Evolutionary conservation across 2,113 vertebrate species (phyloP).

Genomic region (Silurus meridionalis): DNA sequence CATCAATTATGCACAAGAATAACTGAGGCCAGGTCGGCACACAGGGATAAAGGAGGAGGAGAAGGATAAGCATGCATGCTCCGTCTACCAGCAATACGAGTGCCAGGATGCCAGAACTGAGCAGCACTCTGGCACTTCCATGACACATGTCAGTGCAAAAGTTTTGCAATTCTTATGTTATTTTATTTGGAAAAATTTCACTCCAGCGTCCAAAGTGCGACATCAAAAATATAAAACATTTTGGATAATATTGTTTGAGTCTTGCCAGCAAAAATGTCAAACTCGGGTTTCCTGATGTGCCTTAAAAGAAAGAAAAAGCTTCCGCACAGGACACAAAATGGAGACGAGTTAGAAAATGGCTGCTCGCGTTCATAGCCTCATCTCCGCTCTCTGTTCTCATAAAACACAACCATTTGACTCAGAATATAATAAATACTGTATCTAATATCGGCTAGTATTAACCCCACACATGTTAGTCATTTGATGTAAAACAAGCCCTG

Average conservation of each 20-base stretch:
- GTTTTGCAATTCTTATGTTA: background rate
- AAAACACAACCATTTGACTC: background rate
- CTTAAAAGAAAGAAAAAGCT: slow-evolving; percentile 46
- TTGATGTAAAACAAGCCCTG: background rate
- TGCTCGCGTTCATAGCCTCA: slow-evolving; percentile 35
- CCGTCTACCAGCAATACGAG: slow-evolving; percentile 57
- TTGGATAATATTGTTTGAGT: background rate
- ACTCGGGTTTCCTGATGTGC: background rate
- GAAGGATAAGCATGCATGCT: too few species aligned
- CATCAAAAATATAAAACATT: background rate
- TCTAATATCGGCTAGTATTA: background rate
- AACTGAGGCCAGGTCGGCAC: slow-evolving; percentile 67
- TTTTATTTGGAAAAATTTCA: background rate
- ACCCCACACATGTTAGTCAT: background rate
- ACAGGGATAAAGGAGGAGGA: slow-evolving; percentile 64
- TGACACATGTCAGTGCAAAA: background rate
- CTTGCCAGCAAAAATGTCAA: slow-evolving; percentile 6
- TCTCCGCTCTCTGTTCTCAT: background rate
- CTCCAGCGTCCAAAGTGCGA: background rate
- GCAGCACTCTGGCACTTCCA: slow-evolving; percentile 6
- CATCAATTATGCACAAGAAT: slow-evolving; percentile 84
- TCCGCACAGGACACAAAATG: slow-evolving; percentile 68
- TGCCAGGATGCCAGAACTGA: slow-evolving; percentile 25
- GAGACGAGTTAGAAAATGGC: slow-evolving; percentile 73
- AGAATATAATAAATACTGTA: background rate